Conservation (phyloP, 1,140 invertebrate genomes). For the Adoxophyes honmai region DNA sequence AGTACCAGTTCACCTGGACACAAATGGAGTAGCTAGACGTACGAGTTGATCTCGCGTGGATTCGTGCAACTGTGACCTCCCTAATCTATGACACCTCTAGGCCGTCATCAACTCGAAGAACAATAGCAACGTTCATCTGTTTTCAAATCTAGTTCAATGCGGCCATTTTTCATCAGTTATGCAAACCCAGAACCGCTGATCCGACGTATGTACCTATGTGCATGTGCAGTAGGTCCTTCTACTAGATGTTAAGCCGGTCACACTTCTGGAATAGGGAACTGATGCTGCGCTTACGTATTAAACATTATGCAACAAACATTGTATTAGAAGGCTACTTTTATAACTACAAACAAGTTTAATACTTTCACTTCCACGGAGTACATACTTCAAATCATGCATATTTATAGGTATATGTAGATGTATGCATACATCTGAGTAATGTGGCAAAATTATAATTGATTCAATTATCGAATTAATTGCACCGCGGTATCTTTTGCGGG, state of each 20-base stretch:
- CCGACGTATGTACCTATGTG: too few species aligned
- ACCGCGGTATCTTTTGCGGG: constrained; percentile 3
- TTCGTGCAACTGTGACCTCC: constrained; percentile 4
- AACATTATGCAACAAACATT: constrained; percentile 2
- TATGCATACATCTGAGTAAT: background rate
- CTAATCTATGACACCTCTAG: constrained; percentile 3
- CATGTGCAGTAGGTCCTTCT: background rate
- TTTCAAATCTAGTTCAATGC: constrained; percentile 7
- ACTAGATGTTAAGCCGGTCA: constrained; percentile 1
- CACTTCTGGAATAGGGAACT: constrained; percentile 7
- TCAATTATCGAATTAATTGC: constrained; percentile 10
- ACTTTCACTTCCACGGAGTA: constrained; percentile 9
- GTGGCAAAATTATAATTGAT: constrained; percentile 1
- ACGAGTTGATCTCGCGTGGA: constrained; percentile 2
- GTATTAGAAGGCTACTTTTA: constrained; percentile 13
- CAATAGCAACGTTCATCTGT: constrained; percentile 3
- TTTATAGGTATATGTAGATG: background rate
- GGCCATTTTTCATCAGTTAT: constrained; percentile 1
- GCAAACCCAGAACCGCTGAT: background rate
- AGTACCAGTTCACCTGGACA: too few species aligned
- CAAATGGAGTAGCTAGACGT: too few species aligned
- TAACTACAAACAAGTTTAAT: background rate
- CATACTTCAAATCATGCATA: constrained; percentile 4
- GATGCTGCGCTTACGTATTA: background rate
- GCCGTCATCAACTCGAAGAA: constrained; percentile 4